Conservation (phyloP, 1,140 invertebrate species). For the Scaptomyza montana region DNA sequence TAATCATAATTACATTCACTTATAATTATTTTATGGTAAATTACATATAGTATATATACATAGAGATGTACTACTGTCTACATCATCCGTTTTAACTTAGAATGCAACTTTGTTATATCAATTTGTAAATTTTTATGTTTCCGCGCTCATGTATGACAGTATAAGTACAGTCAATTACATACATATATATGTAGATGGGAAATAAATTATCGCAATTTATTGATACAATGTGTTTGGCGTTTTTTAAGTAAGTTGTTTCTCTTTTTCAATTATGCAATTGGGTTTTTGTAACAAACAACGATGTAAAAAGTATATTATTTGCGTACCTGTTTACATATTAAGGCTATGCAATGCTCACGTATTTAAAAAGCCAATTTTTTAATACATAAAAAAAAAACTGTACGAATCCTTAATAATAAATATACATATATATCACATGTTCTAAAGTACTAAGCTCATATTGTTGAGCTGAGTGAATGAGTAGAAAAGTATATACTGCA, state of each 20-base stretch:
- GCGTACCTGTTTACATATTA: no score
- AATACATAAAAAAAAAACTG: not conserved
- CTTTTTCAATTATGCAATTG: no score
- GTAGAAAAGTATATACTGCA: not conserved
- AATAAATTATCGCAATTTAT: not conserved
- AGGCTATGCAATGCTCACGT: no score
- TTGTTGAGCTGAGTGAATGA: slow-evolving; percentile 15
- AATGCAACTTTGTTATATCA: not conserved
- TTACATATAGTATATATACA: slow-evolving; percentile 4
- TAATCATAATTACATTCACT: slow-evolving; percentile 16
- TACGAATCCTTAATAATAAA: slow-evolving; percentile 42
- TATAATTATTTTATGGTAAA: slow-evolving; percentile 5
- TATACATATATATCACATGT: slow-evolving; percentile 44
- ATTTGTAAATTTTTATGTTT: no score
- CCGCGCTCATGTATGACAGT: no score
- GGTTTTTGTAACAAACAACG: no score
- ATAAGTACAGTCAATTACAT: no score
- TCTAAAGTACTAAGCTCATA: slow-evolving; percentile 32
- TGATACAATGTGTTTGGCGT: no score
- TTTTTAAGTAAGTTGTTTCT: no score
- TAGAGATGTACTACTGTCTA: slow-evolving; percentile 1
- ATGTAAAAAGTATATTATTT: no score
- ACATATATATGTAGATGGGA: no score
- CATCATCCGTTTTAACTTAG: not conserved
- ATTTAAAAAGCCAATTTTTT: no score